Evolutionary conservation across 2,113 vertebrate species (phyloP).

Genomic region (Asarcornis scutulata): DNA sequence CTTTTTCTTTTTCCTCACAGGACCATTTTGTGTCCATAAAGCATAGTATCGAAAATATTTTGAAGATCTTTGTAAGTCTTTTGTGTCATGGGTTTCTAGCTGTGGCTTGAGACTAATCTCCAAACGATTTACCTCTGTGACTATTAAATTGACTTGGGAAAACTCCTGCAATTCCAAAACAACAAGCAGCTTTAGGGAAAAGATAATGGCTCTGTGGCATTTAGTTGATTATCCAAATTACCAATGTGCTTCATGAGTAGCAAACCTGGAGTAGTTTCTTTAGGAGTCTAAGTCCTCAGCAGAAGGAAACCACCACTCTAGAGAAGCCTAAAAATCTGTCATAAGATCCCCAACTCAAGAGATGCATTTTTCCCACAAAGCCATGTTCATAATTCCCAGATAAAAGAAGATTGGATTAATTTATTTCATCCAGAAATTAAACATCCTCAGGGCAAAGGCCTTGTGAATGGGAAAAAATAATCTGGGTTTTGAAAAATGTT

Average conservation of each 20-base stretch:
- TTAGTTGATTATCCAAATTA: conserved; percentile 17
- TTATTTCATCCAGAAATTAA: neutral
- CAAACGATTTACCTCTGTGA: conserved; percentile 51
- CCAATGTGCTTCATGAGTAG: neutral
- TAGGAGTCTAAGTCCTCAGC: neutral
- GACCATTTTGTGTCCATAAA: conserved; percentile 18
- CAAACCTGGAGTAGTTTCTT: neutral
- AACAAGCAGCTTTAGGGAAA: conserved; percentile 22
- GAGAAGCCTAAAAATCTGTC: neutral
- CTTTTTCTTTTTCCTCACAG: neutral
- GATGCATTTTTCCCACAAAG: neutral
- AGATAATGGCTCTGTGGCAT: neutral
- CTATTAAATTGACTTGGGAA: conserved; percentile 62
- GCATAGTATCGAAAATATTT: neutral
- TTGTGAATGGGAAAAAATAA: neutral
- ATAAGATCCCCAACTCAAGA: neutral
- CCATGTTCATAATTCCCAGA: neutral
- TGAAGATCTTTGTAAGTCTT: neutral
- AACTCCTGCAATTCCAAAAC: conserved; percentile 5
- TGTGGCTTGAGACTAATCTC: conserved; percentile 58
- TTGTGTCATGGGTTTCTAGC: neutral
- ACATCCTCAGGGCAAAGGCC: neutral
- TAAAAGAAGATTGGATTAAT: neutral
- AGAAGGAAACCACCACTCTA: neutral
- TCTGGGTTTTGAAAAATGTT: neutral